Evolutionary conservation across 2,797 vertebrate genomes (phyloP), one percentile per base, ranked within the genome.

Genomic region (Aphelocoma californica): DNA sequence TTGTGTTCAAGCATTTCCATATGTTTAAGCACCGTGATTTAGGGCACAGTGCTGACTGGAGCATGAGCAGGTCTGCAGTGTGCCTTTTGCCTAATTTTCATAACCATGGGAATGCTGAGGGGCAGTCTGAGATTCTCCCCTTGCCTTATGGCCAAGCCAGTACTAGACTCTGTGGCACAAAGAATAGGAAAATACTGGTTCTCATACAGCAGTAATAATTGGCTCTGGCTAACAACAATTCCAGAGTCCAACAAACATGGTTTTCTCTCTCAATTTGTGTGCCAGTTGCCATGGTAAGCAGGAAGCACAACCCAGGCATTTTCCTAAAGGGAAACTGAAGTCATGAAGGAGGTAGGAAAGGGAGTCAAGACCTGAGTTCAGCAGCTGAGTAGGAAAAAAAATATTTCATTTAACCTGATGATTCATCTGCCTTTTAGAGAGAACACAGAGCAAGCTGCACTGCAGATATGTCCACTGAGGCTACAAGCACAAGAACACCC

Each of bases 281-380:
- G 72, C 85, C 67, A 64, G 93, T 95, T 97, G 91, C 95, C 93
- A 93, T 88, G 92, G 93, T 67, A 96, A 88, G 90, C 75, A 86
- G 79, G 90, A 96, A 96, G 81, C 69, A 93, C 70, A 94, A 77
- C 51, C 34, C 73, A 87, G 57, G 81, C 81, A 93, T 83, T 92
- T 95, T 94, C 90, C 84, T 91, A 92, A 93, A 87, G 74, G 93
- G 89, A 95, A 96, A 92, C 0, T 71, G 58, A 90, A 95, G 67
- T 91, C 34, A 94, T 74, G 64, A 72, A 90, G 53, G 60, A 81
- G 58, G 45, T 91, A 84, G 95, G 83, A 93, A 92, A 84, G 58
- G 77, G 66, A 87, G 28, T 90, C 57, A 88, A 86, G 36, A 61
- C 48, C 70, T 45, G 44, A 83, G 32, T 81, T 93, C 87, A 81